A percentile compares a stretch with the other conserved stretches of the same genome.
These are phyloP conservation scores for Callyntrura guangdongensis DNA, from an alignment of 2,888 invertebrate species.

Conservation along the genomic window DNA sequence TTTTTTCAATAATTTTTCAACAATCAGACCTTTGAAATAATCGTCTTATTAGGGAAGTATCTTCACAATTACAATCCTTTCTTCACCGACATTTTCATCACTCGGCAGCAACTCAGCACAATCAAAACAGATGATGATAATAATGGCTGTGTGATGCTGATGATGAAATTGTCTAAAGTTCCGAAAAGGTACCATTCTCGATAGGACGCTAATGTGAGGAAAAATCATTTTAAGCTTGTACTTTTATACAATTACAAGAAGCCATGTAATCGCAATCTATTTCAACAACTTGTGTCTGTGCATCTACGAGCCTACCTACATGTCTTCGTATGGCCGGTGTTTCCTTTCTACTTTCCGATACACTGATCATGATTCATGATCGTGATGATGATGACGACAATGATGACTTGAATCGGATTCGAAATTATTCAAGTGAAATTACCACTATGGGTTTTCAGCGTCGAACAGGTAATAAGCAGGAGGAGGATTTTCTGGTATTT, in stretches of 20 bases:
- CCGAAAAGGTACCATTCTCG: conserved; percentile 45
- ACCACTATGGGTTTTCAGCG: conserved; percentile 7
- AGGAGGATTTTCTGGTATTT: not conserved
- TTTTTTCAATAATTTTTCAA: conserved; percentile 15
- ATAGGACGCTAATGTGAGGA: conserved; percentile 21
- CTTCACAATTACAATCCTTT: conserved; percentile 58
- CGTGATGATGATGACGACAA: conserved; percentile 1
- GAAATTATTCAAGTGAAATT: conserved; percentile 51
- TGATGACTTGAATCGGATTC: conserved; percentile 59
- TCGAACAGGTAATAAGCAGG: not conserved
- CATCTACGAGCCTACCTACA: conserved; percentile 40
- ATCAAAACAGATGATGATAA: conserved; percentile 69
- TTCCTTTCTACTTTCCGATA: conserved; percentile 39
- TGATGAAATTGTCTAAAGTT: conserved; percentile 64
- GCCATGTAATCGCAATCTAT: conserved; percentile 61
- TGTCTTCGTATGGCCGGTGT: conserved; percentile 41
- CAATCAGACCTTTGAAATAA: conserved; percentile 28
- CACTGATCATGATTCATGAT: conserved; percentile 15
- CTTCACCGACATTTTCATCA: conserved; percentile 75
- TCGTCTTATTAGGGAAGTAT: conserved; percentile 43
- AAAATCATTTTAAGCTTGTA: conserved; percentile 52
- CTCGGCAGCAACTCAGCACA: conserved; percentile 55
- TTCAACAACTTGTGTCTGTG: conserved; percentile 52
- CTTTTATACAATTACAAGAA: conserved; percentile 57
- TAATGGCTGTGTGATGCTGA: conserved; percentile 57